Evolutionary conservation across 2,888 invertebrate genomes (phyloP), one percentile per base, ranked within the genome.

Genomic region (Rotaria macrura): DNA sequence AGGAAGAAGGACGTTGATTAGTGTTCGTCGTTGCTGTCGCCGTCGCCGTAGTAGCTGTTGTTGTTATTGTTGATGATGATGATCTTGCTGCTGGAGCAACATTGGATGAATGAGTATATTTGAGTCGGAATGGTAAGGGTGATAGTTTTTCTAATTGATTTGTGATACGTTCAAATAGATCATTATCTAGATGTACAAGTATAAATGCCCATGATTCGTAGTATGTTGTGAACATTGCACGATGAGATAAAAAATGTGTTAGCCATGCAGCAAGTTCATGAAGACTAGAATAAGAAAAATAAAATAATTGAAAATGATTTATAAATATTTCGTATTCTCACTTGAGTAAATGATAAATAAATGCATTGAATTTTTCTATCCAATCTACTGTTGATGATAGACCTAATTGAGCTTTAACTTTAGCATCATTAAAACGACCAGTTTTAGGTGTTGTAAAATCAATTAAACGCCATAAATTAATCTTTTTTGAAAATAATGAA

Each of bases 61-160:
- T 23, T 40, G 74, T 25, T 25, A n/a, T 23, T 40, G 74, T 25
- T 25, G 74, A 14, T n/a, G 43, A 12, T 79, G 43, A 25, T 43
- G 79, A n/a, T 40, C 2, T 43, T 79, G 79, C 14, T 43, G 79
- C 1, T 43, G 79, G n/a, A 79, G 14, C n/a, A 43, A n/a, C n/a
- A 25, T 23, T 79, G 23, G 43, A 79, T 79, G 43, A 40, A 43
- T 79, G 79, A 43, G 25, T 25, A 79, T 79, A 79, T 79, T 79
- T 79, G 12, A 79, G 43, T 38, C 79, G 79, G 43, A 79, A 79
- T 43, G 79, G 79, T n/a, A 79, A 79, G 1, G 79, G 79, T 43
- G 79, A 79, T 43, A 79, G 9, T 43, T 79, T 79, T 79, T 79
- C 79, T 40, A 79, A 43, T 79, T 79, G 79, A 79, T 79, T 79